Conservation (phyloP, 2,888 invertebrate species). For the Stenichneumon culpator region DNA sequence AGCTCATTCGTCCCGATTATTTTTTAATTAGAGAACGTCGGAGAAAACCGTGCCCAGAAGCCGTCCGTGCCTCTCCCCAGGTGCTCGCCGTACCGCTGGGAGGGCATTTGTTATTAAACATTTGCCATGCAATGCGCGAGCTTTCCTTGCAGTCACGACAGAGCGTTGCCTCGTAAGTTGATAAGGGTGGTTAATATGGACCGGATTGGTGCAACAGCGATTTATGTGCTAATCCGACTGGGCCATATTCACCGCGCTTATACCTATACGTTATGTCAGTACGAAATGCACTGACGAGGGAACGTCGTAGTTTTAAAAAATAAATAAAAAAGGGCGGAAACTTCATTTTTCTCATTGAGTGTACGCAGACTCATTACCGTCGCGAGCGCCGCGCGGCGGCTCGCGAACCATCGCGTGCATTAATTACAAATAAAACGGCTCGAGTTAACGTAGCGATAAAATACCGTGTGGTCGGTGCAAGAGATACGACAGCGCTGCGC, state of each 20-base stretch:
- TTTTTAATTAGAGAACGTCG: constrained; percentile 51
- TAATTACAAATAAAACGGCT: constrained; percentile 22
- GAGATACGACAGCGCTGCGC: not conserved
- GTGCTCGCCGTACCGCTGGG: constrained; percentile 22
- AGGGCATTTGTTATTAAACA: constrained; percentile 50
- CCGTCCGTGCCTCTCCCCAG: constrained; percentile 40
- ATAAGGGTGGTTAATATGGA: not conserved
- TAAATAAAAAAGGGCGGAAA: not conserved
- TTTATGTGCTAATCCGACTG: not conserved
- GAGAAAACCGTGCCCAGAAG: not conserved
- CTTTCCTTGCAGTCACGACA: constrained; percentile 30
- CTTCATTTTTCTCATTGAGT: constrained; percentile 11
- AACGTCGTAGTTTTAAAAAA: not conserved
- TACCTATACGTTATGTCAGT: not conserved
- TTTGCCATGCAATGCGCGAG: constrained; percentile 39
- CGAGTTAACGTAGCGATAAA: constrained; percentile 30
- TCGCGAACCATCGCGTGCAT: constrained; percentile 26
- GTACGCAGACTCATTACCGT: constrained; percentile 35
- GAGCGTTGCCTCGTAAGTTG: not conserved
- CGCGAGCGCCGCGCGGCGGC: constrained; percentile 12
- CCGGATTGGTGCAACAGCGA: not conserved
- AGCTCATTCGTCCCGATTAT: constrained; percentile 51
- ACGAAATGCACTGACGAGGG: constrained; percentile 1
- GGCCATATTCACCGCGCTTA: not conserved
- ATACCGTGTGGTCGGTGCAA: not conserved